Percentiles rank a stretch among this genome's conserved stretches.
phyloP scores from a whole-genome alignment of 30 jellyfish, hydroid and myxozoan genomes.

The Catostylus mosaicus region DNA sequence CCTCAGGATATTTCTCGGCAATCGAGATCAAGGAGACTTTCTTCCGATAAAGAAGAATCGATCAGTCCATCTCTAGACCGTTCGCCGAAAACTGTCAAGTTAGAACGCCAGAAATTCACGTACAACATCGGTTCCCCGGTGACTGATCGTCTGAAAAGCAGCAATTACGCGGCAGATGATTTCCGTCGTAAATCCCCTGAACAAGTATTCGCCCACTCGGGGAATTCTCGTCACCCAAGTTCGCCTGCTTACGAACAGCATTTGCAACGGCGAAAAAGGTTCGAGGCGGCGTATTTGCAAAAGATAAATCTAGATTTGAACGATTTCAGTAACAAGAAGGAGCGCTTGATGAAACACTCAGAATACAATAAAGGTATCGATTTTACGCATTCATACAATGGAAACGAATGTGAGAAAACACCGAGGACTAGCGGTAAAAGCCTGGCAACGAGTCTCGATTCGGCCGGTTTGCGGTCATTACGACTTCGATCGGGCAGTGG shows the following conservation, averaged over 20 bases:
- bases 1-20: not conserved
- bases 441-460: conserved; percentile 50
- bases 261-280: conserved; percentile 79
- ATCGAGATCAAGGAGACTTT: not conserved
- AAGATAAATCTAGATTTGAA: conserved; percentile 36
- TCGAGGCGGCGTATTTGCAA: conserved; percentile 53
- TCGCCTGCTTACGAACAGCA: conserved; percentile 94
- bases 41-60: not conserved
- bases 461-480: conserved; percentile 21
- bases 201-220: conserved; percentile 46
- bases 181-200: conserved; percentile 62
- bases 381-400: conserved; percentile 30
- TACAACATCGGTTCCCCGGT: conserved; percentile 15
- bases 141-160: conserved; percentile 42
- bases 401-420: conserved; percentile 18
- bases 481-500: conserved; percentile 37
- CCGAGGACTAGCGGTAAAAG: not conserved
- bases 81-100: not conserved
- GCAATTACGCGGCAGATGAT: conserved; percentile 37
- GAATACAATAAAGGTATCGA: not conserved
- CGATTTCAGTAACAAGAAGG: not conserved
- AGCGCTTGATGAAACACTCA: not conserved
- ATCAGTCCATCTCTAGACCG: not conserved
- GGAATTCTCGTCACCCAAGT: conserved; percentile 83
- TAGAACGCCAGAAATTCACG: conserved; percentile 39